phyloP scores from a whole-genome alignment of 2,888 invertebrate genomes.

The Lochmaea capreae region DNA sequence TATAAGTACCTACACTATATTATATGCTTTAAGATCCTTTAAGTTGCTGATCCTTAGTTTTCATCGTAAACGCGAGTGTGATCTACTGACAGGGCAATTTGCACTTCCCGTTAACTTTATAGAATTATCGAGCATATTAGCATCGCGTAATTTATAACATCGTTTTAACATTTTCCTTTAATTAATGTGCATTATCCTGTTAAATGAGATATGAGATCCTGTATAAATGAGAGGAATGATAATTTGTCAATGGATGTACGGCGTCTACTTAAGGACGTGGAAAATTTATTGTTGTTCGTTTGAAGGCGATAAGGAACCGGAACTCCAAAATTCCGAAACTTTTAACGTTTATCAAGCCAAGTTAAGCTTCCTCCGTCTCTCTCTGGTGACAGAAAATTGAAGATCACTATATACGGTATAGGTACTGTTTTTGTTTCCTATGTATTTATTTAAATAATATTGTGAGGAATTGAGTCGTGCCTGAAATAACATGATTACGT shows the following conservation, averaged over 20 bases:
- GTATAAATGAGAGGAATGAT: neutral
- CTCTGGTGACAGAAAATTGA: too few relatives aligned
- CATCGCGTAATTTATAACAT: constrained; percentile 5
- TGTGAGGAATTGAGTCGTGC: neutral
- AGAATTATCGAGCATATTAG: constrained; percentile 7
- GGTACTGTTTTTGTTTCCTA: too few relatives aligned
- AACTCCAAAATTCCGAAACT: too few relatives aligned
- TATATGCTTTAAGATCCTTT: neutral
- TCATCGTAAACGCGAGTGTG: neutral
- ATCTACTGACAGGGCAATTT: neutral
- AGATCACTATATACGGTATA: too few relatives aligned
- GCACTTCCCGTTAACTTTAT: constrained; percentile 1
- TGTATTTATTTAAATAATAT: too few relatives aligned
- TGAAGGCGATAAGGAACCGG: neutral
- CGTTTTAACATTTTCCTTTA: neutral
- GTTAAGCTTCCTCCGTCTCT: too few relatives aligned
- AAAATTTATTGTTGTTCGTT: neutral
- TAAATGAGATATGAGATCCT: neutral
- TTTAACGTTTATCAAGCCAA: too few relatives aligned
- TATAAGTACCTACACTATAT: neutral
- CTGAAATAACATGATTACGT: neutral
- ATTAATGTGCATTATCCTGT: constrained; percentile 5
- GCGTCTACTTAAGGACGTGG: neutral
- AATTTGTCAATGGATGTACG: constrained; percentile 6
- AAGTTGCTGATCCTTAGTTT: neutral